Evolutionary conservation across 2,888 invertebrate genomes (phyloP), one percentile per base, ranked within the genome.

Genomic region (Philaethria dido): DNA sequence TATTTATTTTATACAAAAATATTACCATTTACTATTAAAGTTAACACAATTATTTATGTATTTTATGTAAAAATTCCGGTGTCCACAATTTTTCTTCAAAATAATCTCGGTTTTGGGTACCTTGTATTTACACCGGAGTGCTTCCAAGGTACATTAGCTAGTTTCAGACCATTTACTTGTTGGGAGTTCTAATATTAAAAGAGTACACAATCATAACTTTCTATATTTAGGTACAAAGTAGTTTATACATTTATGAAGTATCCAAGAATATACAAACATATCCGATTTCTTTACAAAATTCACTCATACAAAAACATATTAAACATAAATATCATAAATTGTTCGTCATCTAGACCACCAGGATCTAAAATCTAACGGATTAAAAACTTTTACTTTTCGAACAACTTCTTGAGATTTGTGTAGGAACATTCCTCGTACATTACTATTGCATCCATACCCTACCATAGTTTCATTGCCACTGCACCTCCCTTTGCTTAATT

Each of bases 361-460:
- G 0, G 72, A 47, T 5, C 47, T 73, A 18, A 83, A 64, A 57
- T 82, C 80, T 11, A 86, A 81, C 0, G 84, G 83, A 68, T 84
- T 85, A 59, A 82, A 83, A 13, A 80, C 78, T 20, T 68, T 73
- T 16, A 80, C 52, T 61, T 73, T 64, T 60, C 75, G 76, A n/a
- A 25, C 59, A 3, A 72, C 66, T 11, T 69, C 73, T 1, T 76
- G 73, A 0, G 88, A 83, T 70, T 80, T 87, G 72, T 85, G 83
- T n/a, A 90, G 74, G 69, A 75, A 90, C 75, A 90, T 78, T 0
- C 90, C 90, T 0, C 73, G 66, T 0, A 78, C 74, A 13, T 70
- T 62, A 4, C 73, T 52, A 48, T 75, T 80, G 69, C 83, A 84
- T 1, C 77, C 75, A 73, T 86, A 88, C 0, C 89, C 90, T 5